Conservation (phyloP, 2,113 vertebrate species). For the Sapajus apella region DNA sequence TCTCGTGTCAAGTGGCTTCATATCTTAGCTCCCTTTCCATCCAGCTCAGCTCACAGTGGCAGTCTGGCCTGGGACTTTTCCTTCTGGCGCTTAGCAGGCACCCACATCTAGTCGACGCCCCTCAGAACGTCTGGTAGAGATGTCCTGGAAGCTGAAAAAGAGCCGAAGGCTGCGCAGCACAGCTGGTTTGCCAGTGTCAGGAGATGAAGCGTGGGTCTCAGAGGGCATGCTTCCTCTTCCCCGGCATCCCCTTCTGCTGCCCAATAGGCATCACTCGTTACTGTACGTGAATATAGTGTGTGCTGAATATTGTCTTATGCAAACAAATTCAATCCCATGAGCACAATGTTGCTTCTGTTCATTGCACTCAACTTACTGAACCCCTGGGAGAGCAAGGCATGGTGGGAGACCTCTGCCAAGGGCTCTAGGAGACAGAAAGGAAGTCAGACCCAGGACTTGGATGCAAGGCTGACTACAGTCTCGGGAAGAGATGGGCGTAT, state of each 20-base stretch:
- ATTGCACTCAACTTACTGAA: background rate
- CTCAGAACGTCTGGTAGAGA: background rate
- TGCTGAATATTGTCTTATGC: background rate
- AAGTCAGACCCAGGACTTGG: background rate
- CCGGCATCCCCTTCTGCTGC: background rate
- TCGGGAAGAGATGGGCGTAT: background rate
- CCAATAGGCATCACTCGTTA: accelerated
- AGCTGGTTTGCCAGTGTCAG: background rate
- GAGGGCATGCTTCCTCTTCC: background rate
- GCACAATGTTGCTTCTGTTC: background rate
- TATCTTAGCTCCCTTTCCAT: background rate
- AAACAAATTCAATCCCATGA: background rate
- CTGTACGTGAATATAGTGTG: accelerated
- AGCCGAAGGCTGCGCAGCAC: background rate
- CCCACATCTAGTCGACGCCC: background rate
- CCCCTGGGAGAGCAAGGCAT: background rate
- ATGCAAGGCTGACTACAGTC: background rate
- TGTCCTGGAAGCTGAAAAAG: too few relatives aligned
- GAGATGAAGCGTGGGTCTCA: background rate
- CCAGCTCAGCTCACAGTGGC: background rate
- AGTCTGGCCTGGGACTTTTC: background rate
- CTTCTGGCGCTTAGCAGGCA: background rate
- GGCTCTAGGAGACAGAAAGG: background rate
- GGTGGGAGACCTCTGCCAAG: background rate
- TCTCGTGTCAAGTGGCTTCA: too few relatives aligned